Base-by-base conservation (phyloP, 1,140 invertebrate species). In the Papilio polytes region DNA sequence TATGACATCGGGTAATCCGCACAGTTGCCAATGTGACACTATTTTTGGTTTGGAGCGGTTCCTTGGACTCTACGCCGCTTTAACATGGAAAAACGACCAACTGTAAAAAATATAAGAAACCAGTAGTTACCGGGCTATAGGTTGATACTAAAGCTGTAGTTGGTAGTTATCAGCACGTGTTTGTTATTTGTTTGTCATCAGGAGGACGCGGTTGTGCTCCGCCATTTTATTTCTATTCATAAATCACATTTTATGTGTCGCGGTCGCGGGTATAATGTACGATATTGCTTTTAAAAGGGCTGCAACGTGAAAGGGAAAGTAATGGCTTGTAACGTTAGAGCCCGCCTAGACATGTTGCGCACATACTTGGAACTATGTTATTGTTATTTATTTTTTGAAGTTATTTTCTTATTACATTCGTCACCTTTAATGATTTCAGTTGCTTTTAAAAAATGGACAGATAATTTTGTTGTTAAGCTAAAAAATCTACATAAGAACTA, bases 251-350 rank as follows among this genome's bases (percentile, higher is more conserved):
- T 66, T 66, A 66, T 66, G 63, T 66, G 63, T 66, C 63, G 63
- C 13, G 63, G 26, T 26, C 63, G 63, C 26, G 63, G 22, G 36
- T 26, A 31, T 31, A 66, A 66, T 31, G 63, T 66, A 66, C 63
- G 63, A 66, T 66, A 66, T 66, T 66, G 22, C 63, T 66, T 66
- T 66, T 66, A 66, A 66, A 66, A 66, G 63, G 63, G 63, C 26
- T 66, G 63, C 63, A 66, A 66, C 63, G 63, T 66, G 63, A 66
- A 66, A 66, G 63, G 63, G 63, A 66, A 66, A 66, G 63, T 66
- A 66, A 66, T 66, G 63, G 63, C 63, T 66, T 66, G 63, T 66
- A 66, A 66, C 63, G 22, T 66, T 63, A 31, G 26, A 31, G 63
- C 26, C 22, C 3, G 22, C 22, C 53, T 56, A 31, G 13, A 15